Evolutionary conservation across 2,888 invertebrate genomes (phyloP), one percentile per base, ranked within the genome.

Genomic region (Drosophila fungiperda): DNA sequence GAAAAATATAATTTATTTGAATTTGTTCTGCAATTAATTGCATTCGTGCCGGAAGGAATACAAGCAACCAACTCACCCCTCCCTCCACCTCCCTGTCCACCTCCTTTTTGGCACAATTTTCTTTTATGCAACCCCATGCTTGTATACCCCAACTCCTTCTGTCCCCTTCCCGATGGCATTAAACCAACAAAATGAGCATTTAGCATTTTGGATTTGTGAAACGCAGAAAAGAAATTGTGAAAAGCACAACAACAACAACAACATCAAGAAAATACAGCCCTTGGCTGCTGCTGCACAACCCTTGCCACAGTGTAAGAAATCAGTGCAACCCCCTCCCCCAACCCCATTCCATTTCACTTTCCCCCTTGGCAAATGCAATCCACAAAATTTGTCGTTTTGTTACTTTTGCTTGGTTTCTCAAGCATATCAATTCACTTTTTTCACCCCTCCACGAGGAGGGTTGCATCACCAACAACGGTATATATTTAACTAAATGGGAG

Each of bases 391-490:
- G 64, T 76, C 71, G 73, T 82, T 88, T 84, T 77, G 83, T 88
- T 84, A 82, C 90, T 82, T 85, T 85, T 85, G 73, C 89, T 67
- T 77, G 90, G 90, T 90, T 90, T 90, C 86, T 87, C 86, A 87
- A 89, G 87, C 90, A 90, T 87, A 90, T 87, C 90, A 89, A 90
- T 87, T 89, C 87, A 73, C 85, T 89, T 87, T 89, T 81, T 83
- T 65, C 84, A 78, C 64, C 84, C 81, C 68, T 68, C 42, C 23
- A 15, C 45, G 15, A 23, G 23, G 57, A 60, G 82, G 78, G 76
- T 66, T 72, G 68, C 76, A 67, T 40, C 49, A 36, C 38, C 42
- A 35, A 40, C 48, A 33, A 4, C 23, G 49, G 26, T 32, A 40
- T 40, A 40, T 7, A 36, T 38, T 15, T 12, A 9, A 15, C 15